Conservation (phyloP, 2,797 vertebrate genomes). For the Leucoraja ocellata region DNA sequence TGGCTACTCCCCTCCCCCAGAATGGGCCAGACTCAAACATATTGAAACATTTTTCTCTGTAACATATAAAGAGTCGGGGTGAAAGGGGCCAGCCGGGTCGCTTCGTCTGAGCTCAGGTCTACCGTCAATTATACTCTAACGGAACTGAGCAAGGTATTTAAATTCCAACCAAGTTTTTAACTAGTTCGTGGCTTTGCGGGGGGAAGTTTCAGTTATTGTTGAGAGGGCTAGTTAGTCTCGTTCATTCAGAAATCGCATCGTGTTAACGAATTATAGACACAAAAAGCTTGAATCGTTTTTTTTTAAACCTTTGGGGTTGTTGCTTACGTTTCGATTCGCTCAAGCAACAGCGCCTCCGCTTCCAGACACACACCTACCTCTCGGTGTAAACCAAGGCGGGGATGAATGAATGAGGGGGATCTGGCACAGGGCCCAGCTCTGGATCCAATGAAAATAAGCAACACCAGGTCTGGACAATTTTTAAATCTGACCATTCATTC, state of each 20-base stretch:
- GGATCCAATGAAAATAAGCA: constrained; percentile 24
- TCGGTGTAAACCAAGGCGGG: neutral
- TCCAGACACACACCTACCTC: neutral
- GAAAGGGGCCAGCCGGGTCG: constrained; percentile 88
- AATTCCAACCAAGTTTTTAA: constrained; percentile 54
- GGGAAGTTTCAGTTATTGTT: neutral
- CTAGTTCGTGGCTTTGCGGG: constrained; percentile 14
- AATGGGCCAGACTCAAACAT: constrained; percentile 69
- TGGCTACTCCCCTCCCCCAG: constrained; percentile 47
- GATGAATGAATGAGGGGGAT: neutral
- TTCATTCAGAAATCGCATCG: neutral
- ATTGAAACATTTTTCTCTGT: constrained; percentile 99
- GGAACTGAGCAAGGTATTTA: constrained; percentile 54
- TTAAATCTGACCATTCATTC: neutral
- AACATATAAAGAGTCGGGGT: constrained; percentile 84
- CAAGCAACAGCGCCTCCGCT: neutral
- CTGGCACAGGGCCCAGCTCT: too few species aligned
- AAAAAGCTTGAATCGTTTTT: neutral
- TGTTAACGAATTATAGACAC: neutral
- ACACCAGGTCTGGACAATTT: neutral
- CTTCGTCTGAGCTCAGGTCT: constrained; percentile 68
- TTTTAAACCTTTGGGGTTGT: neutral
- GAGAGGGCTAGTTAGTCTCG: neutral
- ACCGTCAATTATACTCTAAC: constrained; percentile 61
- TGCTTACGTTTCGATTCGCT: neutral